phyloP scores from a whole-genome alignment of 2,888 invertebrate genomes.

The Morinoia aosen region DNA sequence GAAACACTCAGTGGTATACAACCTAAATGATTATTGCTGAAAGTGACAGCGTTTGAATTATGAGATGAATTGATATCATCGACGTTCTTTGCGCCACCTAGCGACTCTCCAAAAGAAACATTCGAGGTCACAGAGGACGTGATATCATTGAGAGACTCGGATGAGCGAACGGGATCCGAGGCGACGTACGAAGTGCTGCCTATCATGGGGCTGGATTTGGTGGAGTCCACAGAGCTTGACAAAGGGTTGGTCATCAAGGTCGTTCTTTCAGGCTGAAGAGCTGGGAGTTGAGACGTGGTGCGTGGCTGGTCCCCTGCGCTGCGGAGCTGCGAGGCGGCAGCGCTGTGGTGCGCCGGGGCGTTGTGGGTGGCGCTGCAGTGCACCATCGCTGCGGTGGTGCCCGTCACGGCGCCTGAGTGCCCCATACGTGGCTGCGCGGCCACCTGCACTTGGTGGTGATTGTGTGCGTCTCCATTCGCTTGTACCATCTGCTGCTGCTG shows the following conservation, averaged over 20 bases:
- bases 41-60: neutral
- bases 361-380: slow-evolving; percentile 57
- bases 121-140: neutral
- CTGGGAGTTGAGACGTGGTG: slow-evolving; percentile 8
- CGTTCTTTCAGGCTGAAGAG: slow-evolving; percentile 1
- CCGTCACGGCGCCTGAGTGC: slow-evolving; percentile 15
- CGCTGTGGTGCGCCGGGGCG: slow-evolving; percentile 53
- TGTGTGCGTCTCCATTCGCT: too few relatives aligned
- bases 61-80: neutral
- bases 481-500: neutral
- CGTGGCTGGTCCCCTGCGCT: neutral
- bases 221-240: slow-evolving; percentile 43
- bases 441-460: slow-evolving; percentile 45
- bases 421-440: slow-evolving; percentile 22
- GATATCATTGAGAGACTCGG: slow-evolving; percentile 41
- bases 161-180: neutral
- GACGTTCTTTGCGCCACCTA: neutral
- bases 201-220: slow-evolving; percentile 46
- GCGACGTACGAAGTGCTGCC: neutral
- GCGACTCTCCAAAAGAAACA: neutral
- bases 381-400: slow-evolving; percentile 26
- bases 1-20: slow-evolving; percentile 33
- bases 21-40: neutral
- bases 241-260: slow-evolving; percentile 8
- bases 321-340: neutral